phyloP scores from a whole-genome alignment of 2,797 vertebrate genomes.

The Enteromius anoplus region DNA sequence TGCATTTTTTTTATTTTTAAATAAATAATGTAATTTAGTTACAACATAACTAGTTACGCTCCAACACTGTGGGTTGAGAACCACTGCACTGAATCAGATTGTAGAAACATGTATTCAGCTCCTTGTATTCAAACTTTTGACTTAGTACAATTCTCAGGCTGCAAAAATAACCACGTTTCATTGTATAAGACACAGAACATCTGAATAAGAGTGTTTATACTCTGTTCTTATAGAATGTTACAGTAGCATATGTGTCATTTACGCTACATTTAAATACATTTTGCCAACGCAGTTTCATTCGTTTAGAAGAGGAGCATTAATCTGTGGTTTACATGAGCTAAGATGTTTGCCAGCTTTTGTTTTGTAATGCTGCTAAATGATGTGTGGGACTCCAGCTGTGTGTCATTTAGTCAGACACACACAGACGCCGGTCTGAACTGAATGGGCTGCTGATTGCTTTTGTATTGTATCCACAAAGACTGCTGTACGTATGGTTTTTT shows the following conservation, averaged over 20 bases:
- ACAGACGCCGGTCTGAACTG: constrained; percentile 41
- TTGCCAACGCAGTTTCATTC: constrained; percentile 19
- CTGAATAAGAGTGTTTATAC: neutral
- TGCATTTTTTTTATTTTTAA: too few relatives aligned
- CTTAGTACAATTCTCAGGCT: too few relatives aligned
- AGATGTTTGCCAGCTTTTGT: constrained; percentile 46
- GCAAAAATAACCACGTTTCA: neutral
- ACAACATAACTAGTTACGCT: too few relatives aligned
- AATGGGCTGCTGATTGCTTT: constrained; percentile 60
- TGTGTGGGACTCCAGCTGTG: constrained; percentile 54
- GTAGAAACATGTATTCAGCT: neutral
- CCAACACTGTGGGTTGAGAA: neutral
- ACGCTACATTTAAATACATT: constrained; percentile 42
- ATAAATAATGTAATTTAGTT: too few relatives aligned
- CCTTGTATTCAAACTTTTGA: neutral
- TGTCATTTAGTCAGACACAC: constrained; percentile 48
- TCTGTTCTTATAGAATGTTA: constrained; percentile 1
- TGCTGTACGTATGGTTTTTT: constrained; percentile 41
- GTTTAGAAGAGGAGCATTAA: constrained; percentile 30
- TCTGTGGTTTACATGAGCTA: constrained; percentile 35
- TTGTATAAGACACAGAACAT: neutral
- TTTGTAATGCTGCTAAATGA: constrained; percentile 65
- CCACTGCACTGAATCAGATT: neutral
- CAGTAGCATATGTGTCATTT: constrained; percentile 13
- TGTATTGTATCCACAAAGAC: constrained; percentile 49